Evolutionary conservation across 2,888 invertebrate species (phyloP).

Genomic region (Eledona agricola): DNA sequence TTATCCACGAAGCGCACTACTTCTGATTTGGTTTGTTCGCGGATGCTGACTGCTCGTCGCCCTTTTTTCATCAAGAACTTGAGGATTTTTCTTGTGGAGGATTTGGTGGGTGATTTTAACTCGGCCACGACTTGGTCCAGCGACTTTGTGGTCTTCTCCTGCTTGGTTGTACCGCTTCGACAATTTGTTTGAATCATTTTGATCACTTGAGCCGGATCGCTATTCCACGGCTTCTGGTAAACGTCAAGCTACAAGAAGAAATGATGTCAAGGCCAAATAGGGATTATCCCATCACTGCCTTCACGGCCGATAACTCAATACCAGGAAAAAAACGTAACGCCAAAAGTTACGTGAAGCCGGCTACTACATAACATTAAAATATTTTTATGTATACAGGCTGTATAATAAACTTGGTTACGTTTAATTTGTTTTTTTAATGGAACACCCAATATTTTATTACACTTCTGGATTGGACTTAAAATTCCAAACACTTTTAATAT

Average conservation of each 20-base stretch:
- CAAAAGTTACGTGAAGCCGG: too few species aligned
- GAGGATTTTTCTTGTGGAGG: constrained; percentile 66
- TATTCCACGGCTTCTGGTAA: constrained; percentile 71
- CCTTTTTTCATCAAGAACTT: constrained; percentile 70
- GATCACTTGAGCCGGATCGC: constrained; percentile 70
- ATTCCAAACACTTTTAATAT: too few species aligned
- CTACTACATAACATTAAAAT: too few species aligned
- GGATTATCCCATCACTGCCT: too few species aligned
- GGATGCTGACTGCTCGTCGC: constrained; percentile 68
- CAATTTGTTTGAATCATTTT: constrained; percentile 68
- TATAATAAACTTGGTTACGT: too few species aligned
- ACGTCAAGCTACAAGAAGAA: constrained; percentile 70
- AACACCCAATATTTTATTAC: too few species aligned
- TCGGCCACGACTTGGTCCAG: constrained; percentile 64
- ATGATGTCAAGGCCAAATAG: background rate
- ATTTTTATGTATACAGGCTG: too few species aligned
- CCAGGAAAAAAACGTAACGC: too few species aligned
- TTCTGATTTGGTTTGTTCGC: constrained; percentile 75
- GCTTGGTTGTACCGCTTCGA: constrained; percentile 46
- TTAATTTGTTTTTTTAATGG: too few species aligned
- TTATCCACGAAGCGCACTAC: constrained; percentile 67
- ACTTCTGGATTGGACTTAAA: too few species aligned
- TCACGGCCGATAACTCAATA: too few species aligned
- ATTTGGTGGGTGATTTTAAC: constrained; percentile 65
- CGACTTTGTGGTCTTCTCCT: constrained; percentile 47